Conservation (phyloP, 2,113 vertebrate species). For the Dicerorhinus sumatrensis region DNA sequence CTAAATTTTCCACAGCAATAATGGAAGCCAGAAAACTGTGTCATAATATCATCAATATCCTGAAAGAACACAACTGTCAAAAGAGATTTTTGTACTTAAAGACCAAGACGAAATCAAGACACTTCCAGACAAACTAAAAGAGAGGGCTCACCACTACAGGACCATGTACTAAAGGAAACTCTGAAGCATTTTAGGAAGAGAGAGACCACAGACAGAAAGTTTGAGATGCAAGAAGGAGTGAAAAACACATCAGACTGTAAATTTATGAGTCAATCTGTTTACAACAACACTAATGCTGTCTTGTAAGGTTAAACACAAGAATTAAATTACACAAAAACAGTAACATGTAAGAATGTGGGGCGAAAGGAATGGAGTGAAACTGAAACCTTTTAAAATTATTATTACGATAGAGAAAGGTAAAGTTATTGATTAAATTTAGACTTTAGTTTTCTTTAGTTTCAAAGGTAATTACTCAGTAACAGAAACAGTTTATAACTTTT, state of each 20-base stretch:
- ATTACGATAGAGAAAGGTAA: neutral
- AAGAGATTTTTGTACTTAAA: neutral
- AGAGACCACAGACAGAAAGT: neutral
- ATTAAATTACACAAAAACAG: neutral
- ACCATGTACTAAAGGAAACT: neutral
- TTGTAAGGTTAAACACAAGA: neutral
- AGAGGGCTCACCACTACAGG: neutral
- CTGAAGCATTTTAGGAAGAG: neutral
- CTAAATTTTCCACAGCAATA: neutral
- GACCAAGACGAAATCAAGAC: neutral
- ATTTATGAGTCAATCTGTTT: neutral
- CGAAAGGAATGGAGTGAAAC: neutral
- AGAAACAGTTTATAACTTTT: neutral
- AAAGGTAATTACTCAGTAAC: neutral
- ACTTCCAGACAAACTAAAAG: neutral
- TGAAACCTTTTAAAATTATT: neutral
- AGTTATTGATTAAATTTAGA: neutral
- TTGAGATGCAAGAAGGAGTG: neutral
- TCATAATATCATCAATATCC: neutral
- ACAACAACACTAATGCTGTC: neutral
- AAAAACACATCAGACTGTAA: neutral
- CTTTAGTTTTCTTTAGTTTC: neutral
- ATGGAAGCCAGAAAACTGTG: neutral
- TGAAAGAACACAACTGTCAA: neutral
- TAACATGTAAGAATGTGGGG: neutral